Evolutionary conservation across 2,888 invertebrate species (phyloP).

Genomic region (Caenorhabditis panamensis): DNA sequence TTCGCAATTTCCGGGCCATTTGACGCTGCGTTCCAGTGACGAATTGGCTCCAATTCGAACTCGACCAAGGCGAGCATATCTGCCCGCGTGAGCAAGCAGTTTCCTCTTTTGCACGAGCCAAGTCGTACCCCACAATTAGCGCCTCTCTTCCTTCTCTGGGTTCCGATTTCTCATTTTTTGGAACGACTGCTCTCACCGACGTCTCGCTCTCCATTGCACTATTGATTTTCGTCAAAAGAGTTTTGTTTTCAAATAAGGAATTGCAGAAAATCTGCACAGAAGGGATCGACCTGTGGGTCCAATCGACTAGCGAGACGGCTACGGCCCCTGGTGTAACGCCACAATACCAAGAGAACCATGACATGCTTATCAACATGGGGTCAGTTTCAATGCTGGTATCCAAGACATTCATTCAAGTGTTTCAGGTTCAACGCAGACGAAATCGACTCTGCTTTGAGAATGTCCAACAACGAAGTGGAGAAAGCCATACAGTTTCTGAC

Average conservation of each 20-base stretch:
- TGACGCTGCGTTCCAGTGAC: conserved; percentile 12
- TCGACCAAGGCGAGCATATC: background rate
- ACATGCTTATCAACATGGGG: conserved; percentile 51
- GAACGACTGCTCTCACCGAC: background rate
- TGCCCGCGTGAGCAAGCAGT: background rate
- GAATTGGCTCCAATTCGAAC: conserved; percentile 21
- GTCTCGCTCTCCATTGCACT: background rate
- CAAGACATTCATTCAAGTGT: background rate
- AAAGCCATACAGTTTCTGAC: conserved; percentile 56
- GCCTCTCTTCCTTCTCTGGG: background rate
- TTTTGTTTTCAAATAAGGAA: background rate
- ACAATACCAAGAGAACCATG: conserved; percentile 47
- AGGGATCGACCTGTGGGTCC: conserved; percentile 50
- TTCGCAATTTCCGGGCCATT: conserved; percentile 23
- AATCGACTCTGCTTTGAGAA: conserved; percentile 45
- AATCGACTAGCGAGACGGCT: conserved; percentile 37
- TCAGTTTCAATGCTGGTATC: background rate
- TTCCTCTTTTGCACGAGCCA: background rate
- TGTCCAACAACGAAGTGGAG: conserved; percentile 58
- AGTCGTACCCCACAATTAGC: conserved; percentile 16
- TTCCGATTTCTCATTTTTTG: conserved; percentile 5
- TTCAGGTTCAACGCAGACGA: conserved; percentile 53
- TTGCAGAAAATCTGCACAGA: conserved; percentile 59
- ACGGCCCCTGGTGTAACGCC: conserved; percentile 25
- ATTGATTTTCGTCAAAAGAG: conserved; percentile 19